Base-by-base conservation (phyloP, 2,797 vertebrate species). In the Sparidentex hasta region DNA sequence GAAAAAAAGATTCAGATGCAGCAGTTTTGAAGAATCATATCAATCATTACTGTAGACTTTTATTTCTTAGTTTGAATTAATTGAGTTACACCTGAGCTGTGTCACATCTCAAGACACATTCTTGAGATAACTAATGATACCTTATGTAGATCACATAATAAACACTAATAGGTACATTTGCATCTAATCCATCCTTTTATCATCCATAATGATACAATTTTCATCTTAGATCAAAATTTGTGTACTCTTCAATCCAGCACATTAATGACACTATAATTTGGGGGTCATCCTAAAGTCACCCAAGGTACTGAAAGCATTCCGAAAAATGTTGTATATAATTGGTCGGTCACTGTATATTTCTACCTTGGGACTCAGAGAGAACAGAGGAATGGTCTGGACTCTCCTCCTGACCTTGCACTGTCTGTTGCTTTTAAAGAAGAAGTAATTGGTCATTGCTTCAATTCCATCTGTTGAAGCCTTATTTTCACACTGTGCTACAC, bases 1-100 rank as follows among this genome's bases (percentile, higher is more conserved):
- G n/a, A n/a, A 82, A 61, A 1, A 38, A 64, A 25, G 0, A 78
- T 85, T 65, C 78, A 63, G 33, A 81, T 38, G 58, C 8, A 43
- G 17, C 3, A 71, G 48, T 21, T 8, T 7, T 38, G 29, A 7
- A 76, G 2, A 46, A 57, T 18, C 54, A 50, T 50, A 70, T 25
- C 16, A 76, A 8, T 47, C 57, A 52, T 25, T 38, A 20, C 33
- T 47, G 5, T 38, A 70, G 4, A n/a, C 17, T 25, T 43, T 51
- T 55, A 29, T 33, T 73, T n/a, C 8, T 66, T 27, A 23, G 7
- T 27, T 75, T 63, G 5, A 43, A 48, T 55, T 44, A 4, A 52
- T 2, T 33, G 6, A 51, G 13, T 27, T 41, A 43, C 6, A 61
- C n/a, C 23, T 57, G 27, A 52, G 57, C 11, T 62, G 11, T 47